Evolutionary conservation across 2,797 vertebrate species (phyloP), one percentile per base, ranked within the genome.

Genomic region (Cygnus olor): DNA sequence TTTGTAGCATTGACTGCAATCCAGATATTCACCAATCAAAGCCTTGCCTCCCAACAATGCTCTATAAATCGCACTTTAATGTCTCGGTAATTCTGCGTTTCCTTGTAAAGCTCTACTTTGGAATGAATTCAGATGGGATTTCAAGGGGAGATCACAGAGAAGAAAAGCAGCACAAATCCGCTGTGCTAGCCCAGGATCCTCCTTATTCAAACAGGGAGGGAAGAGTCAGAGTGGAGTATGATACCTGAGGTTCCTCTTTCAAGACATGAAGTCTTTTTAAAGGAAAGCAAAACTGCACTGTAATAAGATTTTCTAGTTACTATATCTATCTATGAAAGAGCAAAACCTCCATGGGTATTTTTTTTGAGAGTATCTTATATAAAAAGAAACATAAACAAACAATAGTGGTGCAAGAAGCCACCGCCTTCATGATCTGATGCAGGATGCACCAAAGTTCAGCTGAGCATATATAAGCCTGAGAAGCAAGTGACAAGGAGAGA

Each of bases 221-320:
- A 85, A 66, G 40, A 79, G 58, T 27, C 68, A 91, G 58, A 78
- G 64, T 4, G 30, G 72, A 58, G 38, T 15, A 40, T 3, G 27
- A 36, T 25, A 80, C 20, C 16, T 36, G 45, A 85, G 34, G 24
- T 61, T 44, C 61, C 7, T 19, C 56, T 85, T 80, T 60, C 54
- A 70, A 84, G 69, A 66, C 18, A 34, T 58, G 8, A 68, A 24
- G 13, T 63, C 42, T 80, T 40, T 42, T 58, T 9, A 82, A 89
- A 82, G 53, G 11, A 76, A 88, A 91, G 38, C 28, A 69, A 86
- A 95, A 72, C 60, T 54, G 58, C 89, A 91, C 40, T 6, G 44
- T 71, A 95, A 51, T 51, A 80, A 86, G 78, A 73, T 94, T 85
- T 96, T 88, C 86, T 88, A 92, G 63, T 84, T 79, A 89, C 89